phyloP scores from a whole-genome alignment of 1,140 invertebrate genomes.

The Eriocheir sinensis region DNA sequence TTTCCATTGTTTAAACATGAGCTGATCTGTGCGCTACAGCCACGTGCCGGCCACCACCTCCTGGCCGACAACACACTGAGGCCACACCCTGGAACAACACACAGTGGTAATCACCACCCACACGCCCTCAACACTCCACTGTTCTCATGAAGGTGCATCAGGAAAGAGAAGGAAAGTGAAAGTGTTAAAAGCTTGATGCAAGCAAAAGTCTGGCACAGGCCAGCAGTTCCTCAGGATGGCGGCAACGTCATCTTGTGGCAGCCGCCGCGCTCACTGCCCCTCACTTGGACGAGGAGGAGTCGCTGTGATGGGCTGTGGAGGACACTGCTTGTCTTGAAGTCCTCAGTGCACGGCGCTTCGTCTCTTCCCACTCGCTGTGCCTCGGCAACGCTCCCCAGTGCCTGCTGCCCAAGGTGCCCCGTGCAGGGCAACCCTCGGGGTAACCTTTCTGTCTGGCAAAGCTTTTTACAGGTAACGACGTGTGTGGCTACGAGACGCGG shows the following conservation, averaged over 20 bases:
- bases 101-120: not conserved
- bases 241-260: not conserved
- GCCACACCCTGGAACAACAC: not conserved
- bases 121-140: conserved; percentile 45
- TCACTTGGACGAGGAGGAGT: not conserved
- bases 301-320: too few species aligned
- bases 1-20: not conserved
- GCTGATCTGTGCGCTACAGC: not conserved
- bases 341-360: not conserved
- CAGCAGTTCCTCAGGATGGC: not conserved
- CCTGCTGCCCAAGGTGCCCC: not conserved
- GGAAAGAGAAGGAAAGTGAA: conserved; percentile 18
- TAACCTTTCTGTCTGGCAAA: not conserved
- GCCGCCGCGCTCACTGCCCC: not conserved
- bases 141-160: conserved; percentile 46
- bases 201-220: conserved; percentile 33
- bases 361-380: not conserved
- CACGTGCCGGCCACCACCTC: not conserved
- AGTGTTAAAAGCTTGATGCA: conserved; percentile 59
- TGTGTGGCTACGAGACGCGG: not conserved
- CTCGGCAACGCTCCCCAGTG: not conserved
- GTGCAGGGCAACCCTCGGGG: not conserved
- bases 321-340: not conserved
- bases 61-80: not conserved
- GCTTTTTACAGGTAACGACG: not conserved